These are phyloP conservation scores for Brachystomella parvula DNA, from an alignment of 1,140 invertebrate species.

Conservation along the genomic window DNA sequence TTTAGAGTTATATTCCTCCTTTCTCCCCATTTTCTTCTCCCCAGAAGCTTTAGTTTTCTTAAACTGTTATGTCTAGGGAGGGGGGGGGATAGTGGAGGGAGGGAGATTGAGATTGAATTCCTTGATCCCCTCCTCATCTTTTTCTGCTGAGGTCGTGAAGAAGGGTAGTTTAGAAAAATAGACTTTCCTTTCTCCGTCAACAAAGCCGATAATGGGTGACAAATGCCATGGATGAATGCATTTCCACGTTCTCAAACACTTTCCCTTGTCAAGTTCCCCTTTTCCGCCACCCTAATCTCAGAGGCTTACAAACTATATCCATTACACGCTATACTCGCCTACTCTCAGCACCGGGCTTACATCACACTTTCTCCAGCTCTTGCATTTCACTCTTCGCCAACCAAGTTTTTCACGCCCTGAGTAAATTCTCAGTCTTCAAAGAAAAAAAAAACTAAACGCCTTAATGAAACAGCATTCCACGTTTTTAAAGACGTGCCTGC, in stretches of 20 bases:
- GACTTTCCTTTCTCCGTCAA: constrained; percentile 15
- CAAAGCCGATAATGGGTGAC: constrained; percentile 26
- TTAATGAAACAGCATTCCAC: too few relatives aligned
- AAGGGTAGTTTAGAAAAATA: constrained; percentile 12
- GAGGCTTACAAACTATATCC: constrained; percentile 6
- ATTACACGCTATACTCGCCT: constrained; percentile 3
- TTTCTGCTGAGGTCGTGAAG: background rate
- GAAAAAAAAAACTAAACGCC: too few relatives aligned
- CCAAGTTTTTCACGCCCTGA: too few relatives aligned
- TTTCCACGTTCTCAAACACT: constrained; percentile 11
- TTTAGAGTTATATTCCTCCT: too few relatives aligned
- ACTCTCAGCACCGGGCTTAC: too few relatives aligned
- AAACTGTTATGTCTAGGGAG: background rate
- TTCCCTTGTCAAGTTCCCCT: constrained; percentile 7
- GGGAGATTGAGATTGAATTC: constrained; percentile 16
- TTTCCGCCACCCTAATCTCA: background rate
- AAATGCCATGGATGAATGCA: constrained; percentile 20
- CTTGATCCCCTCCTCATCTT: background rate
- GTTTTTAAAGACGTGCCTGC: too few relatives aligned
- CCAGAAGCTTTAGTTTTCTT: background rate
- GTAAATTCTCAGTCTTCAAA: too few relatives aligned
- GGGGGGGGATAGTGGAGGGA: background rate
- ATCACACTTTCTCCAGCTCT: too few relatives aligned
- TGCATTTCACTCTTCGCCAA: too few relatives aligned
- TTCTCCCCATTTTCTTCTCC: background rate